phyloP scores from a whole-genome alignment of 2,113 vertebrate genomes.

The Pangasianodon hypophthalmus region DNA sequence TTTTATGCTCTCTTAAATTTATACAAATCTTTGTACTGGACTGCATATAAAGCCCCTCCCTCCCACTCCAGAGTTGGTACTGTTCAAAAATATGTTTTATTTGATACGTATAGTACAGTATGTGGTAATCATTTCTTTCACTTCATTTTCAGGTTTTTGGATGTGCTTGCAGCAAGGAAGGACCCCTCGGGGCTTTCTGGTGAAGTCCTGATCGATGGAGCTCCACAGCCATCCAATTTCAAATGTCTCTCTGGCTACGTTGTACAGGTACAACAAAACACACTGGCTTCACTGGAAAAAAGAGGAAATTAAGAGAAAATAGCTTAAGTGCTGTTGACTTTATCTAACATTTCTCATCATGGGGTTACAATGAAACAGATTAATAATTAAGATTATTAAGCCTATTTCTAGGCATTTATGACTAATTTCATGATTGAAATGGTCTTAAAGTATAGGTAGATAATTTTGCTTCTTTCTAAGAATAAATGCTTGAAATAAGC shows the following conservation, averaged over 20 bases:
- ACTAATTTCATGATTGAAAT: neutral
- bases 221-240: constrained; percentile 86
- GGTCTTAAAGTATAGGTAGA: neutral
- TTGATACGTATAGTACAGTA: neutral
- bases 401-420: no score
- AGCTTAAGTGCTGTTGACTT: neutral
- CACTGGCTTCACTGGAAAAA: neutral
- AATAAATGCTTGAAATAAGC: neutral
- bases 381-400: no score
- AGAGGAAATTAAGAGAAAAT: neutral
- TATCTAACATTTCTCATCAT: neutral
- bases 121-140: no score
- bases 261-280: constrained; percentile 78
- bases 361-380: neutral
- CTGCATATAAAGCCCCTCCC: neutral
- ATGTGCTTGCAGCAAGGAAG: constrained; percentile 81
- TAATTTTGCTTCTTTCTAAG: neutral
- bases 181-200: constrained; percentile 74
- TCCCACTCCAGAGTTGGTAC: neutral
- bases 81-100: neutral
- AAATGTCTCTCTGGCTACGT: constrained; percentile 94
- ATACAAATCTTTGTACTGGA: neutral
- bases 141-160: constrained; percentile 74
- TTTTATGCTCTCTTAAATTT: neutral
- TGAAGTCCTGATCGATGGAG: constrained; percentile 81